Base-by-base conservation (phyloP, 2,797 vertebrate species). In the Chelon auratus region DNA sequence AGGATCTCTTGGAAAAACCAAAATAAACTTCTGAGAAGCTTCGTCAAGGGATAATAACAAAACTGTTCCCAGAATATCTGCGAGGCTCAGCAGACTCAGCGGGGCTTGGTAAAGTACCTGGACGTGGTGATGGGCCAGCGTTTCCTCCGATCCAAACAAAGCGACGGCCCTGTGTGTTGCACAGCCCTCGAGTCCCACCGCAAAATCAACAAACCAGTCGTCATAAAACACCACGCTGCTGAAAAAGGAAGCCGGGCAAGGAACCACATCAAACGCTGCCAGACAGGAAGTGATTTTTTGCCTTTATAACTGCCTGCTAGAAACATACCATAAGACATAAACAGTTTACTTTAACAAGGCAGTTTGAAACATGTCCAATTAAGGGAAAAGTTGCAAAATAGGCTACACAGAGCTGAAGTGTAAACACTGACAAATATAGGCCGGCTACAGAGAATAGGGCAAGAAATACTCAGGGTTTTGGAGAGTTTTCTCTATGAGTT, bases 41-140 rank as follows among this genome's bases (percentile, higher is more conserved):
- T 90, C 61, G 69, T 30, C 80, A n/a, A 71, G 70, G 10, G 62
- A 76, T 62, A 73, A 89, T 87, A 87, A 85, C 82, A 80, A 81
- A 86, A 26, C 37, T 4, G 4, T 75, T 86, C 84, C 79, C 76
- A 86, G 82, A 92, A 89, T 71, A 86, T 71, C 71, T 82, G 66
- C 57, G 62, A 52, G 48, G 42, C 61, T 13, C 60, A 62, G 79
- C 75, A 72, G 63, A 84, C 62, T 89, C 82, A 91, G 86, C 86
- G 74, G 56, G 24, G 18, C 53, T 52, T 68, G 77, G 89, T 89
- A 91, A 93, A 92, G 87, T 91, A 93, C 91, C 91, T 91, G 89
- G 72, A 83, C 48, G 4, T 63, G 74, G 74, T 56, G 68, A 79
- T 40, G 71, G 81, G 64, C 53, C 62, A 75, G 81, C 52, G 2